Conservation (phyloP, 1,140 invertebrate genomes). For the Linepithema humile region DNA sequence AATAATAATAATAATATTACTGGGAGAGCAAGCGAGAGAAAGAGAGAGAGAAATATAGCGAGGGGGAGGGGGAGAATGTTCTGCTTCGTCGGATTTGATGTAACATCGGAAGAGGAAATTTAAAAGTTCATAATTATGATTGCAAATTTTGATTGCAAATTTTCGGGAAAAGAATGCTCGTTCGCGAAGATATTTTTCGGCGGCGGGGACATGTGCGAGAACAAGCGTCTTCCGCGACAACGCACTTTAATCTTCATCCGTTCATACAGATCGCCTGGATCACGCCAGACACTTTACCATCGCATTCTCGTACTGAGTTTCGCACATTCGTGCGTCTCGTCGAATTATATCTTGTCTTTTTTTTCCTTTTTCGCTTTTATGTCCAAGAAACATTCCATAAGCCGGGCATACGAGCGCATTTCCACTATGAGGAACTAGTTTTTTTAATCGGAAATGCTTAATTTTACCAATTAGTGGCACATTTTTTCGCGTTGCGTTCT, state of each 20-base stretch:
- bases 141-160: conserved; percentile 63
- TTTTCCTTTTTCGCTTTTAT: conserved; percentile 63
- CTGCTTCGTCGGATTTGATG: conserved; percentile 69
- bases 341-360: conserved; percentile 58
- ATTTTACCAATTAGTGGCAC: conserved; percentile 64
- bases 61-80: conserved; percentile 40
- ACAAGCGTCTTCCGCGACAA: conserved; percentile 55
- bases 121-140: conserved; percentile 55
- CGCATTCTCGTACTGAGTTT: conserved; percentile 68
- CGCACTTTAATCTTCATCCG: conserved; percentile 60
- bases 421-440: conserved; percentile 61
- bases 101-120: conserved; percentile 56
- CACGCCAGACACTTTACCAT: neutral
- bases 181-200: conserved; percentile 21
- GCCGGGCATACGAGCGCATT: conserved; percentile 57
- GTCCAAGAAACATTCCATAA: conserved; percentile 80
- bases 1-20: conserved; percentile 69
- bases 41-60: conserved; percentile 17
- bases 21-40: neutral
- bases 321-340: neutral
- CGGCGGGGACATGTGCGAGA: conserved; percentile 1
- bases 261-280: neutral
- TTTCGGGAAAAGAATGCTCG: conserved; percentile 7
- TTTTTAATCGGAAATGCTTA: conserved; percentile 64
- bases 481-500: conserved; percentile 58